Percentiles rank a stretch among this genome's conserved stretches.
Conservation (phyloP, 2,888 invertebrate genomes). For the Orthonevra nobilis region DNA sequence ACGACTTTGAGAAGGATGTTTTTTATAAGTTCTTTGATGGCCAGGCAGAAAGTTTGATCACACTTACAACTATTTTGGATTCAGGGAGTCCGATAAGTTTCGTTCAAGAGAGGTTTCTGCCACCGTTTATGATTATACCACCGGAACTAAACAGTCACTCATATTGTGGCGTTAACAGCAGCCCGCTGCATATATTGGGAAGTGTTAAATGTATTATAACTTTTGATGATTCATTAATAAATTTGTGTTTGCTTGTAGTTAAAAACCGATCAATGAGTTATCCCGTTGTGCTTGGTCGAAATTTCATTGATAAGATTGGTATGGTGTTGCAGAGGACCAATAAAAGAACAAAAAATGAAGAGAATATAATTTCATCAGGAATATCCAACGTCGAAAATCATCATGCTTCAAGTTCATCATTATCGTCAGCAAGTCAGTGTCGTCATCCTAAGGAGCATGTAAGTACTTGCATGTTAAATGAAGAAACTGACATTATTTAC, state of each 20-base stretch:
- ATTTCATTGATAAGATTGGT: conserved; percentile 46
- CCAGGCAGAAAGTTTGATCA: background rate
- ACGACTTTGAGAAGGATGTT: conserved; percentile 28
- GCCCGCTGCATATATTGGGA: conserved; percentile 36
- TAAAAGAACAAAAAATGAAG: conserved; percentile 9
- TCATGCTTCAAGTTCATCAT: background rate
- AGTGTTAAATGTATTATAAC: conserved; percentile 28
- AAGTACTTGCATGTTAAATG: conserved; percentile 17
- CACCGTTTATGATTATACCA: conserved; percentile 27
- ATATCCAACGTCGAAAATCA: background rate
- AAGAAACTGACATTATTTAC: conserved; percentile 10
- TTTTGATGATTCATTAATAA: conserved; percentile 27
- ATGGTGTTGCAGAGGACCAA: too few relatives aligned
- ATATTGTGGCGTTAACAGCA: conserved; percentile 53
- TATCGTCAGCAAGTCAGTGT: conserved; percentile 5
- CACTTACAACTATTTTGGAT: conserved; percentile 27
- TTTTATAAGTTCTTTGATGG: conserved; percentile 9
- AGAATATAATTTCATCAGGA: background rate
- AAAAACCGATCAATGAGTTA: conserved; percentile 48
- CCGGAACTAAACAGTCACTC: conserved; percentile 21
- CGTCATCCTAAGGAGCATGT: conserved; percentile 8
- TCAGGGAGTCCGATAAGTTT: too few relatives aligned
- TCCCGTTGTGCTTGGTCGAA: conserved; percentile 46
- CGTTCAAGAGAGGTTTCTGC: conserved; percentile 34
- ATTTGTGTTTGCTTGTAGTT: conserved; percentile 44